phyloP scores from a whole-genome alignment of 2,888 invertebrate species.

The Drosophila cognata region DNA sequence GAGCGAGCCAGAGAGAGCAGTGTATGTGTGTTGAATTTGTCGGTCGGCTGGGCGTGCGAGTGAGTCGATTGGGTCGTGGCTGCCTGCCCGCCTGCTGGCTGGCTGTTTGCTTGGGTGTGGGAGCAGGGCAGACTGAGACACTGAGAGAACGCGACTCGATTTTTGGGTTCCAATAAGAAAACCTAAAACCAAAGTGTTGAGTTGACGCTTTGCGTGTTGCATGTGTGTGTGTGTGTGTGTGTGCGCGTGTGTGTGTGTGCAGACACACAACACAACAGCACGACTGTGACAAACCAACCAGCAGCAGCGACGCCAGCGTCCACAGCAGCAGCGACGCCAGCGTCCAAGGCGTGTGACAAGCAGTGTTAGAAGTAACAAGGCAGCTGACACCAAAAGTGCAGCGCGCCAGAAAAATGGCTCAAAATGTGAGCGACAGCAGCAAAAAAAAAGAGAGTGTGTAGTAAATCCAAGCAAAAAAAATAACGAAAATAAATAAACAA shows the following conservation, averaged over 20 bases:
- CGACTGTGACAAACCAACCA: conserved; percentile 77
- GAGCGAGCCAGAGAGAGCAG: conserved; percentile 32
- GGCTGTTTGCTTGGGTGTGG: conserved; percentile 41
- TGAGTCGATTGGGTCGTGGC: conserved; percentile 55
- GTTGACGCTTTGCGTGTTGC: conserved; percentile 62
- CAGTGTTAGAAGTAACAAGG: conserved; percentile 78
- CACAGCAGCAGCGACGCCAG: conserved; percentile 33
- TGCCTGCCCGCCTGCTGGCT: conserved; percentile 13
- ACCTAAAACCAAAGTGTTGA: conserved; percentile 75
- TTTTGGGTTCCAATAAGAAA: conserved; percentile 73
- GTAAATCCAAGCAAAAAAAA: conserved; percentile 62
- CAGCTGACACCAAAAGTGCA: conserved; percentile 78
- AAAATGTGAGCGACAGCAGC: conserved; percentile 59
- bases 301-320: conserved; percentile 61
- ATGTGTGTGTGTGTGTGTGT: conserved; percentile 18
- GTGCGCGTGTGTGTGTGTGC: conserved; percentile 15
- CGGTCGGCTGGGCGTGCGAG: conserved; percentile 50
- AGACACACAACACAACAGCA: conserved; percentile 43
- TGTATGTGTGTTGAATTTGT: conserved; percentile 62
- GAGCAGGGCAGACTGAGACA: conserved; percentile 60
- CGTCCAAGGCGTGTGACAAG: conserved; percentile 68
- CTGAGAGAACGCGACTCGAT: conserved; percentile 35
- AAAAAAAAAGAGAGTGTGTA: conserved; percentile 34
- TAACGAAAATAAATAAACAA: conserved; percentile 1
- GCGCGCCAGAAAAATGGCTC: conserved; percentile 71